These are phyloP conservation scores for Microcebus lehilahytsara DNA, from an alignment of 2,113 vertebrate species.

Conservation along the genomic window DNA sequence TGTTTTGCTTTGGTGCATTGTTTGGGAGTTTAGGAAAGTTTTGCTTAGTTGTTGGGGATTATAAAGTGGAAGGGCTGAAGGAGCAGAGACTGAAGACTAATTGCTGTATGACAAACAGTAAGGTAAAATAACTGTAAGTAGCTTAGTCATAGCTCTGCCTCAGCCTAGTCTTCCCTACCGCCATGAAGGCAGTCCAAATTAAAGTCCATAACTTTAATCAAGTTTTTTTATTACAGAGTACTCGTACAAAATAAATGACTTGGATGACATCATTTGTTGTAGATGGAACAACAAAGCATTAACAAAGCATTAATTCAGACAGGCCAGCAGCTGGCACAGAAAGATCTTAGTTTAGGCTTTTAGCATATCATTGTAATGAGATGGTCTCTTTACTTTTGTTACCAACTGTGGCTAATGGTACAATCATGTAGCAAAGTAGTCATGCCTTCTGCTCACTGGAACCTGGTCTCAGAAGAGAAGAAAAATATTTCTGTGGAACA, in stretches of 20 bases:
- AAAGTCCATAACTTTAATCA: background rate
- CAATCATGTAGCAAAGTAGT: background rate
- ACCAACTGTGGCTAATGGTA: background rate
- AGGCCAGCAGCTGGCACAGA: background rate
- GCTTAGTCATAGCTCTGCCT: background rate
- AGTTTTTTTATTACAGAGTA: constrained; percentile 24
- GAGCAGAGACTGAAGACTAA: background rate
- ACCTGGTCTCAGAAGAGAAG: background rate
- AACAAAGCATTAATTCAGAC: background rate
- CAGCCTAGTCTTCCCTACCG: background rate
- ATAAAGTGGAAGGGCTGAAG: background rate
- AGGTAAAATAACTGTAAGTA: background rate
- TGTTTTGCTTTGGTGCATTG: background rate
- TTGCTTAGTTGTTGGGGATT: background rate
- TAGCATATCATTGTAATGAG: background rate
- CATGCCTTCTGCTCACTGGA: background rate
- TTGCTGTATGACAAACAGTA: background rate
- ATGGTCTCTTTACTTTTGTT: background rate
- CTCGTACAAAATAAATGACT: background rate
- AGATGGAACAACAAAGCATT: background rate
- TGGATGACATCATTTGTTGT: background rate
- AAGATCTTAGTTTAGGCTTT: background rate
- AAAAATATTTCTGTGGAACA: background rate
- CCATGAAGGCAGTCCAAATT: background rate
- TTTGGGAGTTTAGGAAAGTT: background rate